Conservation (phyloP, 2,113 vertebrate species). For the Myiozetetes cayanensis region DNA sequence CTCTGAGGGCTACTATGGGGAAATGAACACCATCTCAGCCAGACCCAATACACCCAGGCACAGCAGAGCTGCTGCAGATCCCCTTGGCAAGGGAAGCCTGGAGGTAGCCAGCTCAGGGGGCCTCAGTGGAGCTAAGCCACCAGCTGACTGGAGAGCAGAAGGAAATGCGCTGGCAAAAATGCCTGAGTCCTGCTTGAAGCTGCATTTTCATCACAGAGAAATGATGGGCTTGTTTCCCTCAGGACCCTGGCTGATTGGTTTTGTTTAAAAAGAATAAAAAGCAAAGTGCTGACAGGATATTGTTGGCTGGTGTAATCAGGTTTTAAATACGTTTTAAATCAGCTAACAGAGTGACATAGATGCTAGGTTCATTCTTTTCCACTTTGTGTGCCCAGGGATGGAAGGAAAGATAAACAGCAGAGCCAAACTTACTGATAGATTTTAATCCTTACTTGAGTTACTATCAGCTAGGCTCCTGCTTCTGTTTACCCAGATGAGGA, state of each 20-base stretch:
- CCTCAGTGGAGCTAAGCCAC: not conserved
- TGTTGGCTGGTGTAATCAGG: not conserved
- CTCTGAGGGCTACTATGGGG: too few species aligned
- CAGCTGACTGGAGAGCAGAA: not conserved
- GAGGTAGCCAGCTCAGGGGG: not conserved
- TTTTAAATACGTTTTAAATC: slow-evolving; percentile 20
- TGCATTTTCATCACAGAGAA: slow-evolving; percentile 11
- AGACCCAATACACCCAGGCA: too few species aligned
- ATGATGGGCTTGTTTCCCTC: not conserved
- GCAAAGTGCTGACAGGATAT: slow-evolving; percentile 37
- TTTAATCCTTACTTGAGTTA: slow-evolving; percentile 16
- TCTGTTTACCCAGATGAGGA: slow-evolving; percentile 60
- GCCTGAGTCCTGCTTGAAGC: not conserved
- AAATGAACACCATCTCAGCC: too few species aligned
- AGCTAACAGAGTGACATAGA: not conserved
- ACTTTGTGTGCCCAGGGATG: not conserved
- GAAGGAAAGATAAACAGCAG: not conserved
- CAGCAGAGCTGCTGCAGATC: not conserved
- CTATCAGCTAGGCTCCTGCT: slow-evolving; percentile 25
- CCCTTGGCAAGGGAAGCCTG: not conserved
- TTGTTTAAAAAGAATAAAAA: slow-evolving; percentile 8
- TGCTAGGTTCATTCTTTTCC: not conserved
- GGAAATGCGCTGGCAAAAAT: not conserved
- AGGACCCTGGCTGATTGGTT: slow-evolving; percentile 6
- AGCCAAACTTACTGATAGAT: not conserved